Base-by-base conservation (phyloP, 2,113 vertebrate genomes). In the Loxodonta africana region DNA sequence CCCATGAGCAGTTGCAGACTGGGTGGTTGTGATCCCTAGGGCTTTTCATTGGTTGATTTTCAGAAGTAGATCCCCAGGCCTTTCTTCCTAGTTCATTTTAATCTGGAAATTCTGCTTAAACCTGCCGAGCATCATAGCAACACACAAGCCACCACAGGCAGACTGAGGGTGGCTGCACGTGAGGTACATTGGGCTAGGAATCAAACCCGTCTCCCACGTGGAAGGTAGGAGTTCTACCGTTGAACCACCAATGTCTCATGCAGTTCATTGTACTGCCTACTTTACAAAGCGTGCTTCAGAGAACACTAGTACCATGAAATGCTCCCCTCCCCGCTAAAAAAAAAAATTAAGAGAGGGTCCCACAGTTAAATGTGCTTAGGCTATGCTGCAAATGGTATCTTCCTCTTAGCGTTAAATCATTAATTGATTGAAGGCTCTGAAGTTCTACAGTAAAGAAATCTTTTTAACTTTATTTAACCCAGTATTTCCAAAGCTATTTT, bases 401-500 rank as follows among this genome's bases (percentile, higher is more conserved):
- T 93, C 33, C 33, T 94, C 26, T 87, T 65, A 53, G 33, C 82
- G 77, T 30, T 51, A 28, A 90, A 65, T 28, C 41, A 23, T 26
- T 20, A 26, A 91, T 37, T 4, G 80, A 89, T 48, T 48, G 48
- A 83, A 83, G 62, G 62, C 41, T 76, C 48, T 83, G 30, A 62
- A 65, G 5, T 83, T 69, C n/a, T 80, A 62, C 48, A 51, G 87
- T 71, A 8, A 20, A 85, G 74, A 83, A 37, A 51, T 87, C n/a
- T 83, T 81, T 81, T 67, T 69, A n/a, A 81, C 53, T 92, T 77
- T 25, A 8, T 85, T 78, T 82, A 73, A 85, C 60, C n/a, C 77
- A 86, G 0, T 73, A 46, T 78, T 91, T 95, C 83, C 87, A 83
- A 33, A 86, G 30, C 67, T 67, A 23, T 63, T 95, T 85, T 41